Evolutionary conservation across 1,140 invertebrate genomes (phyloP).

Genomic region (Asobara japonica): DNA sequence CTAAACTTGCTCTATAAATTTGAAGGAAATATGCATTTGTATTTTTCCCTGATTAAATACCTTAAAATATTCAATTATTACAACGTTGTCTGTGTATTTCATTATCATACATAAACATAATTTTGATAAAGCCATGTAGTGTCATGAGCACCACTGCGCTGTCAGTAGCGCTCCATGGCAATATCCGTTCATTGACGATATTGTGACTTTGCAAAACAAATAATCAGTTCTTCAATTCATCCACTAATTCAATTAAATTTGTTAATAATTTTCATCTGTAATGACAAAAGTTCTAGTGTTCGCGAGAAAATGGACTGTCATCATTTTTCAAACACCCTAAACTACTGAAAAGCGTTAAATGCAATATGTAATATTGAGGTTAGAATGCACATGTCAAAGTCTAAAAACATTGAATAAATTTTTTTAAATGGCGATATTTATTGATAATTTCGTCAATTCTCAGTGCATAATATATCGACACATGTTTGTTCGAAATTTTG

Average conservation of each 20-base stretch:
- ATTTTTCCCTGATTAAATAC: too few relatives aligned
- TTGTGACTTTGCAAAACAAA: background rate
- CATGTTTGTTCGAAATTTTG: too few relatives aligned
- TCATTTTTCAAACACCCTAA: constrained; percentile 10
- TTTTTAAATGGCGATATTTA: background rate
- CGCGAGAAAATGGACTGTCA: constrained; percentile 2
- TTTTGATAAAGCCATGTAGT: too few relatives aligned
- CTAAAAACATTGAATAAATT: background rate
- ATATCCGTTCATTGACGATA: background rate
- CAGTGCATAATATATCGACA: too few relatives aligned
- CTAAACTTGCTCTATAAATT: too few relatives aligned
- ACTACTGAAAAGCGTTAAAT: background rate
- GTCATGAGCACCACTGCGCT: constrained; percentile 1
- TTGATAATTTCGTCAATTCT: too few relatives aligned
- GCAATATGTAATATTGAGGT: background rate
- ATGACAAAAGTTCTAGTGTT: background rate
- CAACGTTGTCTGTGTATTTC: too few relatives aligned
- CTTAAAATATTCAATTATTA: too few relatives aligned
- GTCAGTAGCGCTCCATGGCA: background rate
- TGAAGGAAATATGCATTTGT: too few relatives aligned
- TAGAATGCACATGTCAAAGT: background rate
- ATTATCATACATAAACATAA: too few relatives aligned
- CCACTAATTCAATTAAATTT: background rate
- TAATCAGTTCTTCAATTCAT: background rate
- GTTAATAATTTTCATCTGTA: background rate